phyloP scores from a whole-genome alignment of 2,888 invertebrate species.

The Hydropsyche betteni region DNA sequence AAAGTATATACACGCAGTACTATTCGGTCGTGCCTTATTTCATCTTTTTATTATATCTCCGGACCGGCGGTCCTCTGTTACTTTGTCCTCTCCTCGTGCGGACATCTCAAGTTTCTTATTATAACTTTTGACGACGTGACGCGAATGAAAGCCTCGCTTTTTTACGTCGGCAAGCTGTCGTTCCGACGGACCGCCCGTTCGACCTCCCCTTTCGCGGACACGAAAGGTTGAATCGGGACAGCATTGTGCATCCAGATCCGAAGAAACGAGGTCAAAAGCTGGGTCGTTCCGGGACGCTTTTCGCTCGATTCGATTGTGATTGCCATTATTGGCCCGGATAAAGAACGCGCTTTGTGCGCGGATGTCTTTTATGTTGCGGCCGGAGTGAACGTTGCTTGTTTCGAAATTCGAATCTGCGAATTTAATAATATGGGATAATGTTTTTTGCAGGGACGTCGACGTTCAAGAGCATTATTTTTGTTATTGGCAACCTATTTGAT shows the following conservation, averaged over 20 bases:
- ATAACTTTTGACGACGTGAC: slow-evolving; percentile 49
- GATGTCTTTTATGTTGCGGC: neutral
- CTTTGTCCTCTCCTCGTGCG: slow-evolving; percentile 38
- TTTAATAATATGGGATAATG: no score
- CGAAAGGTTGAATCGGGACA: slow-evolving; percentile 32
- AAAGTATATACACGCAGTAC: slow-evolving; percentile 8
- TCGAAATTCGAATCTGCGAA: no score
- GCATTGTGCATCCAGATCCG: slow-evolving; percentile 16
- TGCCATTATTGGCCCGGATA: no score
- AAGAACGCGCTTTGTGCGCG: no score
- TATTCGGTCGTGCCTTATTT: no score
- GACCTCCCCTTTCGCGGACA: no score
- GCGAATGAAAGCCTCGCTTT: slow-evolving; percentile 41
- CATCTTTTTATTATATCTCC: slow-evolving; percentile 5
- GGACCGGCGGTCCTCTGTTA: neutral
- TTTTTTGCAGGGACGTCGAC: no score
- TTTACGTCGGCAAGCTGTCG: slow-evolving; percentile 27
- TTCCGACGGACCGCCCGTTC: neutral
- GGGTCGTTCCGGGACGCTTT: neutral
- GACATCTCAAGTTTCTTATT: slow-evolving; percentile 48
- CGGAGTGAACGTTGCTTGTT: no score
- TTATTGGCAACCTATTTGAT: no score
- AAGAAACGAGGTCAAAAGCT: slow-evolving; percentile 11
- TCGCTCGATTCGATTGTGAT: slow-evolving; percentile 2
- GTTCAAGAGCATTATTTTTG: no score